These are phyloP conservation scores for Tinea semifulvella DNA, from an alignment of 2,888 invertebrate genomes.

Conservation along the genomic window DNA sequence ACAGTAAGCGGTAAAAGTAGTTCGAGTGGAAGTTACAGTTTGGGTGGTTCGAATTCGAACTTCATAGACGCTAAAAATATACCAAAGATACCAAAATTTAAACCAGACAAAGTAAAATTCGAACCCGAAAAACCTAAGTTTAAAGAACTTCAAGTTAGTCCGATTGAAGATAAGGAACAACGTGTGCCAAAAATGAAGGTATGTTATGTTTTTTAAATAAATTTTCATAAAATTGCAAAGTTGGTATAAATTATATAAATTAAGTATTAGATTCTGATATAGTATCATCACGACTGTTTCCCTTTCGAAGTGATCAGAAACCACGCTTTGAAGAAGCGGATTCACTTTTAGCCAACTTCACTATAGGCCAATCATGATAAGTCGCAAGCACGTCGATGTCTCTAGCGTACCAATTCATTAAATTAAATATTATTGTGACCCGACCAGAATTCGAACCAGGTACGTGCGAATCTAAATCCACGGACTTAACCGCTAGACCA, in stretches of 20 bases:
- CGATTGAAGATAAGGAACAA: slow-evolving; percentile 36
- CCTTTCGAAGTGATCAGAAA: too few relatives aligned
- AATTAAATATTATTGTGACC: too few relatives aligned
- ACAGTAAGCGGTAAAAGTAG: slow-evolving; percentile 57
- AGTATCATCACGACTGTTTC: too few relatives aligned
- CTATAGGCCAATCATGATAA: too few relatives aligned
- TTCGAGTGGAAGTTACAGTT: slow-evolving; percentile 61
- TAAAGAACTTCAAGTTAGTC: slow-evolving; percentile 35
- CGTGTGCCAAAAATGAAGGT: slow-evolving; percentile 54
- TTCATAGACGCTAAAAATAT: slow-evolving; percentile 47
- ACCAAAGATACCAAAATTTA: slow-evolving; percentile 28
- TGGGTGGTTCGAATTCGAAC: slow-evolving; percentile 57
- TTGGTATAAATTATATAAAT: not conserved
- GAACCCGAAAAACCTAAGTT: slow-evolving; percentile 31
- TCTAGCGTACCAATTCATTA: too few relatives aligned
- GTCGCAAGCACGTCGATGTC: too few relatives aligned
- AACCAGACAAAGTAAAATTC: slow-evolving; percentile 33
- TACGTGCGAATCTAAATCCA: too few relatives aligned
- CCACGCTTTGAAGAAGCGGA: too few relatives aligned
- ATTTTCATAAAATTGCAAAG: not conserved
- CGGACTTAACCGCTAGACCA: too few relatives aligned
- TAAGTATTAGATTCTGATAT: too few relatives aligned
- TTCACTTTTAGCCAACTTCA: too few relatives aligned
- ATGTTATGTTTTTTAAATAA: slow-evolving; percentile 16
- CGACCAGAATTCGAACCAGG: too few relatives aligned